Conservation (phyloP, 2,113 vertebrate species). For the Saccopteryx bilineata region DNA sequence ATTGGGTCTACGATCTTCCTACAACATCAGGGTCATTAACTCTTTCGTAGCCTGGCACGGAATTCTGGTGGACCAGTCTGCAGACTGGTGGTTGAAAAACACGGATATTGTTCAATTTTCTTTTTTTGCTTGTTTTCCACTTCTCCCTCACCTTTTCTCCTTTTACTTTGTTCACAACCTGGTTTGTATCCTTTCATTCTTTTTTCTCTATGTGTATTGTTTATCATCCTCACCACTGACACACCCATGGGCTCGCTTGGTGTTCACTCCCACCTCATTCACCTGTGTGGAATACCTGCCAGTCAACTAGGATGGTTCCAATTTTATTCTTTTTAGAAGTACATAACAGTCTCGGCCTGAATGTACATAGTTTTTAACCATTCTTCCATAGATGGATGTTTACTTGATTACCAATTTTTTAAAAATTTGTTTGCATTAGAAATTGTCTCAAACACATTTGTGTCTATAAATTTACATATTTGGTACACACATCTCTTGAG, state of each 20-base stretch:
- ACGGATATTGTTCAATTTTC: neutral
- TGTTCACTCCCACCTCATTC: neutral
- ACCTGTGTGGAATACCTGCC: neutral
- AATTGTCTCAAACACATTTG: neutral
- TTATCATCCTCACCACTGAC: neutral
- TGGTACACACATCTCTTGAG: neutral
- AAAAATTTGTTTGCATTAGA: neutral
- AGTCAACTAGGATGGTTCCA: neutral
- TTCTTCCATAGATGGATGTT: neutral
- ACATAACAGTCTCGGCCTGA: no score
- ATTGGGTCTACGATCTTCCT: no score
- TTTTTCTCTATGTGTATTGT: neutral
- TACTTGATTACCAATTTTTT: neutral
- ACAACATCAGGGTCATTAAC: no score
- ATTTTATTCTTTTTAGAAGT: constrained; percentile 29
- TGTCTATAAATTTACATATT: neutral
- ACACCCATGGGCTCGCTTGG: neutral
- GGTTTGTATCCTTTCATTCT: neutral
- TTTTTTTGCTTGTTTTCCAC: neutral
- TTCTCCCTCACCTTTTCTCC: neutral
- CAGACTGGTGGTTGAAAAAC: no score
- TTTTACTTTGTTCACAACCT: neutral
- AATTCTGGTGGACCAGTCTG: no score
- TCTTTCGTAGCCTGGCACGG: no score
- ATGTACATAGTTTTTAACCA: neutral